phyloP scores from a whole-genome alignment of 2,888 invertebrate genomes.

The Agriopis aurantiaria region DNA sequence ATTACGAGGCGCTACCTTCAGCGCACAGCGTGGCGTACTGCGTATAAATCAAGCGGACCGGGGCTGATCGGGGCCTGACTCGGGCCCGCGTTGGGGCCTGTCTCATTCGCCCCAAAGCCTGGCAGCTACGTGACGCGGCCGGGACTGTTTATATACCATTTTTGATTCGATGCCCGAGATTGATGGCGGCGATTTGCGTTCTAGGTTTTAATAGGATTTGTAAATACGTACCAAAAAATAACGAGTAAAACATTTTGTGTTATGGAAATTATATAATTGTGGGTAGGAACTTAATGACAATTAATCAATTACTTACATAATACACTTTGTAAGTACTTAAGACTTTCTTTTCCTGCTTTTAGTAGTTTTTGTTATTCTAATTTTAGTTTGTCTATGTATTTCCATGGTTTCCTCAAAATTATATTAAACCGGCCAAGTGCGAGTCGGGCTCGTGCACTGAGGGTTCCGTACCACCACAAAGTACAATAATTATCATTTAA shows the following conservation, averaged over 20 bases:
- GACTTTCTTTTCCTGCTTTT: too few species aligned
- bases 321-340: too few species aligned
- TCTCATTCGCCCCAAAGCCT: slow-evolving; percentile 62
- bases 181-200: slow-evolving; percentile 30
- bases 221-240: not conserved
- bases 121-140: slow-evolving; percentile 62
- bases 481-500: too few species aligned
- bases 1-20: slow-evolving; percentile 66
- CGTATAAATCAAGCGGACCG: slow-evolving; percentile 70
- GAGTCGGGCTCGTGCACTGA: too few species aligned
- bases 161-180: slow-evolving; percentile 41
- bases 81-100: slow-evolving; percentile 54
- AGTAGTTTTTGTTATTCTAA: too few species aligned
- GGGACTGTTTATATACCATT: slow-evolving; percentile 51
- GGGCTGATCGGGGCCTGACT: slow-evolving; percentile 30
- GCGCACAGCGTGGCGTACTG: slow-evolving; percentile 54
- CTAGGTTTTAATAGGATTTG: slow-evolving; percentile 1
- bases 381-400: too few species aligned
- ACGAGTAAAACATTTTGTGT: not conserved
- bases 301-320: too few species aligned
- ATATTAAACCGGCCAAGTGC: too few species aligned
- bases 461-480: too few species aligned
- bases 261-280: too few species aligned
- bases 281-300: too few species aligned
- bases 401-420: too few species aligned